A percentile compares a stretch with the other conserved stretches of the same genome.
Evolutionary conservation across 2,888 invertebrate species (phyloP).

Genomic region (Drosophila kokeensis): DNA sequence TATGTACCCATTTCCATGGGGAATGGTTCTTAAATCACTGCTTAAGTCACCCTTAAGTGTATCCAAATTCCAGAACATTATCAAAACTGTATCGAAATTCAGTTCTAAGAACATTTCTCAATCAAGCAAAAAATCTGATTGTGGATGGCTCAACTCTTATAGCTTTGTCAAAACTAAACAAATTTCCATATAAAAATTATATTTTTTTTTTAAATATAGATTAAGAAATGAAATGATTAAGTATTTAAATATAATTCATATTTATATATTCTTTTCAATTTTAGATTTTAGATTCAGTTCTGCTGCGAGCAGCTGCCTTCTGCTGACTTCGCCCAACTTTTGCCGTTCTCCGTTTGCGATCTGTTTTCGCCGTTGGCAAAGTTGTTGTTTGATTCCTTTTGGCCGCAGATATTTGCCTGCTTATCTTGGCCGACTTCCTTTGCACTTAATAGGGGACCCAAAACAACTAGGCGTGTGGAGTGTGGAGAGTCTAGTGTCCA

Average conservation of each 20-base stretch:
- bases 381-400: slow-evolving; percentile 27
- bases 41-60: rapidly evolving
- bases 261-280: not conserved
- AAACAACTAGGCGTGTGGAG: slow-evolving; percentile 30
- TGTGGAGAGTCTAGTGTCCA: slow-evolving; percentile 1
- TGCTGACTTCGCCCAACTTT: not conserved
- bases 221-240: not conserved
- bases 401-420: slow-evolving; percentile 59
- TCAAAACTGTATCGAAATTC: not conserved
- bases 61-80: not conserved
- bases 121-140: too few species aligned
- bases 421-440: slow-evolving; percentile 72
- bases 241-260: not conserved
- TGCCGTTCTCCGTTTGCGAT: not conserved
- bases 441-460: slow-evolving; percentile 55
- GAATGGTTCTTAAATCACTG: not conserved
- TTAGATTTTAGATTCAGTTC: not conserved
- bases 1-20: not conserved
- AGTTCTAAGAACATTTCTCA: not conserved
- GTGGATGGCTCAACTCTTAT: too few species aligned
- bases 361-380: slow-evolving; percentile 18
- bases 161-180: too few species aligned
- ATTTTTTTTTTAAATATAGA: not conserved
- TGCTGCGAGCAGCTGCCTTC: slow-evolving; percentile 17
- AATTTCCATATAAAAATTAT: not conserved